Evolutionary conservation across 2,888 invertebrate species (phyloP).

Genomic region (Macrosiphum euphorbiae): DNA sequence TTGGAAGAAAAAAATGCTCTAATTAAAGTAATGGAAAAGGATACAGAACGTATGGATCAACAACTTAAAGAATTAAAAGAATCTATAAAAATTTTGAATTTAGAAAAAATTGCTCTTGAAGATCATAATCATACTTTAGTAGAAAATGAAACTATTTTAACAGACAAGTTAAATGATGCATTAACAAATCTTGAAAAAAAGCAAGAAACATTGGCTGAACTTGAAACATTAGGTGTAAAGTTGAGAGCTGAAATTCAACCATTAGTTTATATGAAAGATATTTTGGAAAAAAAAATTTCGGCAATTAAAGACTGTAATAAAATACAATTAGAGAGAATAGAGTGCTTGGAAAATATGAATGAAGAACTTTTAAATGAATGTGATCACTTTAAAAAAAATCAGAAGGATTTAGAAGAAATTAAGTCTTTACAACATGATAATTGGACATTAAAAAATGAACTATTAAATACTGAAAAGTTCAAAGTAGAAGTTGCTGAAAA

Average conservation of each 20-base stretch:
- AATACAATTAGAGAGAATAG: slow-evolving; percentile 44
- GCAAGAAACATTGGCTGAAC: slow-evolving; percentile 57
- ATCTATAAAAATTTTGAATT: neutral
- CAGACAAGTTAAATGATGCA: slow-evolving; percentile 19
- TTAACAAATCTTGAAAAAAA: slow-evolving; percentile 55
- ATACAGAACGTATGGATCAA: slow-evolving; percentile 45
- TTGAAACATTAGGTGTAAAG: slow-evolving; percentile 55
- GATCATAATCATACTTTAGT: neutral
- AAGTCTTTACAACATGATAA: slow-evolving; percentile 51
- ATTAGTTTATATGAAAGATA: slow-evolving; percentile 58
- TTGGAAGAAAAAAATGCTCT: slow-evolving; percentile 57
- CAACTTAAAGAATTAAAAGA: slow-evolving; percentile 38
- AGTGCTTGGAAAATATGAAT: slow-evolving; percentile 54
- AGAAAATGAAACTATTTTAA: slow-evolving; percentile 42
- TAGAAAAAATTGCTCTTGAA: slow-evolving; percentile 23
- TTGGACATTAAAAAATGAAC: slow-evolving; percentile 51
- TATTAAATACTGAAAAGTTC: slow-evolving; percentile 57
- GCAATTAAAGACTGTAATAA: slow-evolving; percentile 57
- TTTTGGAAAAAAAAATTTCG: slow-evolving; percentile 54
- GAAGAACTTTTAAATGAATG: slow-evolving; percentile 41
- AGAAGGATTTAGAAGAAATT: slow-evolving; percentile 34
- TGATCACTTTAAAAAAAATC: slow-evolving; percentile 48
- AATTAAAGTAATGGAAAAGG: slow-evolving; percentile 62
- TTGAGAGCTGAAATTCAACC: slow-evolving; percentile 63
- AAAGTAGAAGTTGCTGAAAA: slow-evolving; percentile 38